A percentile compares a stretch with the other conserved stretches of the same genome.
Evolutionary conservation across 2,113 vertebrate species (phyloP).

Genomic region (Perca flavescens): DNA sequence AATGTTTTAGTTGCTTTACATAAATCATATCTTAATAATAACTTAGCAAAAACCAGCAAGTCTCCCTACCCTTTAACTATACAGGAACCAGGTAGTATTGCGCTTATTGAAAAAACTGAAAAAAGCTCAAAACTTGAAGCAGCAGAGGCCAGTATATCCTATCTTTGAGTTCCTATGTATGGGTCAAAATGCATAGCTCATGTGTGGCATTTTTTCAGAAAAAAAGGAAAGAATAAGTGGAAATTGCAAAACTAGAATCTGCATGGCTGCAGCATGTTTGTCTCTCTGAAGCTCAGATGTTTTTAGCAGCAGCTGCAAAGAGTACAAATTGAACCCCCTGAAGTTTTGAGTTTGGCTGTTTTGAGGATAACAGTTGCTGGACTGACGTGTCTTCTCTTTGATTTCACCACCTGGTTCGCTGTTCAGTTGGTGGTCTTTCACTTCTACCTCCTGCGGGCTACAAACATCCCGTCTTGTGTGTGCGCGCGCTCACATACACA

Average conservation of each 20-base stretch:
- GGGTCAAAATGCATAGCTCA: background rate
- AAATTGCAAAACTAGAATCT: background rate
- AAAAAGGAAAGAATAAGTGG: background rate
- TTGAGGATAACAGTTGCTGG: constrained; percentile 74
- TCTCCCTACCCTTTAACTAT: background rate
- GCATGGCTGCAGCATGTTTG: constrained; percentile 32
- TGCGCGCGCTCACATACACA: constrained; percentile 16
- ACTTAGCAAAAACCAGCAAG: background rate
- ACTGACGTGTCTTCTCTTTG: constrained; percentile 74
- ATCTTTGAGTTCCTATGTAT: background rate
- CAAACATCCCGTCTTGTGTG: constrained; percentile 51
- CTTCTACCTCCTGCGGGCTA: constrained; percentile 68
- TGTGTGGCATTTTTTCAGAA: background rate
- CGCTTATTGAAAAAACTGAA: background rate
- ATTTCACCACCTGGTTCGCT: constrained; percentile 78
- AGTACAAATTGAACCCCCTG: constrained; percentile 62
- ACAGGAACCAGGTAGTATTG: background rate
- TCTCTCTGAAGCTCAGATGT: constrained; percentile 46
- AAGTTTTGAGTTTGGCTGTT: constrained; percentile 69
- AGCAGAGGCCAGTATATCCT: background rate
- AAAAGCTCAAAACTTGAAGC: background rate
- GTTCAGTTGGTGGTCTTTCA: constrained; percentile 74
- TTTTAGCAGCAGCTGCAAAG: constrained; percentile 65
- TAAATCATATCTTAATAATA: background rate
- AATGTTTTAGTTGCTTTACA: background rate